A percentile compares a stretch with the other conserved stretches of the same genome.
phyloP scores from a whole-genome alignment of 1,140 invertebrate species.

The Bradynema listronoti region DNA sequence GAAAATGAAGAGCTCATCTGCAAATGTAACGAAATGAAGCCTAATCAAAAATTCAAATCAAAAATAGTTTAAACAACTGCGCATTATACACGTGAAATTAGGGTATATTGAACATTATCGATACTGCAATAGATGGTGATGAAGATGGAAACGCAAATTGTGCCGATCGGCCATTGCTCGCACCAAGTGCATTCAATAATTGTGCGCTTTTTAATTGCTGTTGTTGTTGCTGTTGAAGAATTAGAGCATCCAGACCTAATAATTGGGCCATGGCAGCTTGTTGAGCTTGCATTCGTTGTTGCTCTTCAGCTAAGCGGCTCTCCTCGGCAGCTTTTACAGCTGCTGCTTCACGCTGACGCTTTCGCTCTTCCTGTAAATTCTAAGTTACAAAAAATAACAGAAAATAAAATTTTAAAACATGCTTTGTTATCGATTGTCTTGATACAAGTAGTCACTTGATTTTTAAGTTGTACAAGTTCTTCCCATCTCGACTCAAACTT shows the following conservation, averaged over 20 bases:
- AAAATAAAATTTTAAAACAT: no score
- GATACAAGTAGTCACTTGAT: constrained; percentile 14
- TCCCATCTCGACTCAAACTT: neutral
- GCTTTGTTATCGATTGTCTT: constrained; percentile 7
- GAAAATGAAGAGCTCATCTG: no score
- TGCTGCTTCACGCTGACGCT: constrained; percentile 8
- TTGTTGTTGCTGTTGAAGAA: constrained; percentile 8
- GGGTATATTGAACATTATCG: no score
- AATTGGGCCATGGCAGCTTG: neutral
- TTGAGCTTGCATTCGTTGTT: constrained; percentile 13
- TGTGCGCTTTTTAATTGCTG: neutral
- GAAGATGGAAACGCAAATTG: no score
- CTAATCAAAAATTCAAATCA: no score
- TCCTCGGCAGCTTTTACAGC: constrained; percentile 10
- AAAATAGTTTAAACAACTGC: no score
- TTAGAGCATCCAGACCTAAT: neutral
- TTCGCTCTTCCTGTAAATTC: constrained; percentile 7
- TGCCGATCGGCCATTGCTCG: no score
- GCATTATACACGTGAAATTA: no score
- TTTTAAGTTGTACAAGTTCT: neutral
- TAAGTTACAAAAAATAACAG: no score
- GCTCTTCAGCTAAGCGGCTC: constrained; percentile 10
- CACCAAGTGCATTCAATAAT: neutral
- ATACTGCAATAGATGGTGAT: no score
- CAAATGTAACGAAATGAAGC: no score